phyloP scores from a whole-genome alignment of 1,140 invertebrate species.

The Homarus americanus region DNA sequence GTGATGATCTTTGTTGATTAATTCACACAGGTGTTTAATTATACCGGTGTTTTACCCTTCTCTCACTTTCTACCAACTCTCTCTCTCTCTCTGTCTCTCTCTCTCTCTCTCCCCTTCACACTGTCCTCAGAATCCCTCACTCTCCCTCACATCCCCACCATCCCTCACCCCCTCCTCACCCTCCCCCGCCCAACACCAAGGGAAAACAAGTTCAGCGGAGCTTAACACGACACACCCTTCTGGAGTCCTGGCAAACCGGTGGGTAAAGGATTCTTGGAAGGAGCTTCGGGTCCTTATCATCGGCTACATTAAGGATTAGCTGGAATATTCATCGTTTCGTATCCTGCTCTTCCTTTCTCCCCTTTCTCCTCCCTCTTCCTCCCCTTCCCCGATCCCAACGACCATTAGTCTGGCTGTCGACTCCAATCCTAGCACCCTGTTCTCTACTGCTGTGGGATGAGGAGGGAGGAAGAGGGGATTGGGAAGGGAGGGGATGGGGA shows the following conservation, averaged over 20 bases:
- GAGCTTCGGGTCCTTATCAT: constrained; percentile 6
- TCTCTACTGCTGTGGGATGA: not conserved
- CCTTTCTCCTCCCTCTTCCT: too few species aligned
- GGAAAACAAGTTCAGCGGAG: not conserved
- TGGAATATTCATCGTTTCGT: constrained; percentile 39
- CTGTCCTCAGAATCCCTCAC: not conserved
- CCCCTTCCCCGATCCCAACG: constrained; percentile 18
- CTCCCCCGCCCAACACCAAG: not conserved
- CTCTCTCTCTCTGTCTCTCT: constrained; percentile 19
- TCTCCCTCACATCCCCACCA: not conserved
- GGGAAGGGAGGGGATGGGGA: not conserved
- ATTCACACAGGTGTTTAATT: too few species aligned
- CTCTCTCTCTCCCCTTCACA: not conserved
- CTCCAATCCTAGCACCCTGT: constrained; percentile 21
- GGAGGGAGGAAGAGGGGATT: not conserved
- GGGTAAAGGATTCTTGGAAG: constrained; percentile 7
- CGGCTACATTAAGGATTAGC: constrained; percentile 35
- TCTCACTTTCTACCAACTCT: not conserved
- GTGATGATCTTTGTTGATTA: too few species aligned
- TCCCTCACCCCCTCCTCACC: not conserved
- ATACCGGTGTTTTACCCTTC: too few species aligned
- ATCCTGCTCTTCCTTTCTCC: too few species aligned
- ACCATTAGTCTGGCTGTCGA: constrained; percentile 23
- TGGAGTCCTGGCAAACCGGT: not conserved
- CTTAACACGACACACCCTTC: constrained; percentile 8